Evolutionary conservation across 2,113 vertebrate species (phyloP).

Genomic region (Platysternon megacephalum): DNA sequence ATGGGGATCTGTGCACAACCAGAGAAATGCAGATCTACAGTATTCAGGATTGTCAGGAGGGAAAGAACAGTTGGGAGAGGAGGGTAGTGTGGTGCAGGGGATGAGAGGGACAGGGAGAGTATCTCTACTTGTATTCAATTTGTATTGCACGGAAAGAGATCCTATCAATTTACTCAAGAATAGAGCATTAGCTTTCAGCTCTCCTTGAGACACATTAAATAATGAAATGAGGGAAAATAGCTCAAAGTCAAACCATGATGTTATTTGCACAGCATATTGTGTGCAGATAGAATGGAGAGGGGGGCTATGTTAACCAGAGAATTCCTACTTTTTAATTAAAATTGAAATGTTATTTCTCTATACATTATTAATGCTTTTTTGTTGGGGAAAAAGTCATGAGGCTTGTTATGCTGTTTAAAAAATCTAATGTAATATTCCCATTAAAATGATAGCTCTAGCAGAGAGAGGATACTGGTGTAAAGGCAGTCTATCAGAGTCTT

Average conservation of each 20-base stretch:
- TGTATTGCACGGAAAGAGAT: not conserved
- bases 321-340: not conserved
- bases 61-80: not conserved
- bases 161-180: not conserved
- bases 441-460: not conserved
- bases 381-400: not conserved
- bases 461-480: not conserved
- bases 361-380: not conserved
- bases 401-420: not conserved
- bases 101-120: fast-evolving
- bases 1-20: not conserved
- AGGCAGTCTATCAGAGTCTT: not conserved
- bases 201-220: not conserved
- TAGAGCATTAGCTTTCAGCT: not conserved
- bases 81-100: fast-evolving
- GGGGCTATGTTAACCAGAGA: not conserved
- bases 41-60: fast-evolving
- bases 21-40: not conserved
- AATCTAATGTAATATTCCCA: not conserved
- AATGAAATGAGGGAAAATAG: slow-evolving; percentile 2
- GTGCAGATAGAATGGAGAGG: no score
- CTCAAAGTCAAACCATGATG: not conserved
- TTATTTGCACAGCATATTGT: not conserved
- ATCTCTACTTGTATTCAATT: slow-evolving; percentile 6
- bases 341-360: not conserved